phyloP scores from a whole-genome alignment of 2,113 vertebrate genomes.

The Pterophyllum scalare region DNA sequence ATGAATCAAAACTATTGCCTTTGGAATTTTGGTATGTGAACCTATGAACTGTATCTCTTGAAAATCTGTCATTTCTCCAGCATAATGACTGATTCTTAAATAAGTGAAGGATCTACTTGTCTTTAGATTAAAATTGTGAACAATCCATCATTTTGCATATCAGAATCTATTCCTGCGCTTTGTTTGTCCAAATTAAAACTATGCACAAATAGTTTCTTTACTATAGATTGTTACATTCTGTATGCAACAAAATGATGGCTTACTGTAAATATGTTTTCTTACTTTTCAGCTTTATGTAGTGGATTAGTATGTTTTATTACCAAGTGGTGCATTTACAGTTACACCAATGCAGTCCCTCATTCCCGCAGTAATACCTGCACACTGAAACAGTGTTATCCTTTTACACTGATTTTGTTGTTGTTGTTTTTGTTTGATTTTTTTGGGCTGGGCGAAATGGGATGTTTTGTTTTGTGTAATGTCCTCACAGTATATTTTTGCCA shows the following conservation, averaged over 20 bases:
- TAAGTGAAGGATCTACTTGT: conserved; percentile 52
- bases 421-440: neutral
- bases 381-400: conserved; percentile 56
- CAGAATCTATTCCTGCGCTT: conserved; percentile 48
- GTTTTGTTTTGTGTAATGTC: conserved; percentile 33
- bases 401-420: conserved; percentile 22
- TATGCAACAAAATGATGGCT: conserved; percentile 52
- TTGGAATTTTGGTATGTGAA: conserved; percentile 63
- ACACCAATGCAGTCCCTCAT: conserved; percentile 42
- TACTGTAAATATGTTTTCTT: conserved; percentile 70
- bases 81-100: conserved; percentile 39
- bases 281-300: conserved; percentile 60
- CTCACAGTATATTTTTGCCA: conserved; percentile 63
- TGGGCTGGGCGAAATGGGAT: neutral
- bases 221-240: conserved; percentile 60
- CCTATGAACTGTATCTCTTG: conserved; percentile 48
- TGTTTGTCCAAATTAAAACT: conserved; percentile 61
- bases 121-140: conserved; percentile 39
- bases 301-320: conserved; percentile 71
- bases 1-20: conserved; percentile 61
- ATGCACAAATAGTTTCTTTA: conserved; percentile 74
- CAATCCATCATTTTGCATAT: conserved; percentile 48
- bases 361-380: conserved; percentile 40
- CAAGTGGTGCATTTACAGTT: conserved; percentile 39
- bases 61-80: conserved; percentile 30